Evolutionary conservation across 2,888 invertebrate species (phyloP), one percentile per base, ranked within the genome.

Genomic region (Cryptocephalus primarius): DNA sequence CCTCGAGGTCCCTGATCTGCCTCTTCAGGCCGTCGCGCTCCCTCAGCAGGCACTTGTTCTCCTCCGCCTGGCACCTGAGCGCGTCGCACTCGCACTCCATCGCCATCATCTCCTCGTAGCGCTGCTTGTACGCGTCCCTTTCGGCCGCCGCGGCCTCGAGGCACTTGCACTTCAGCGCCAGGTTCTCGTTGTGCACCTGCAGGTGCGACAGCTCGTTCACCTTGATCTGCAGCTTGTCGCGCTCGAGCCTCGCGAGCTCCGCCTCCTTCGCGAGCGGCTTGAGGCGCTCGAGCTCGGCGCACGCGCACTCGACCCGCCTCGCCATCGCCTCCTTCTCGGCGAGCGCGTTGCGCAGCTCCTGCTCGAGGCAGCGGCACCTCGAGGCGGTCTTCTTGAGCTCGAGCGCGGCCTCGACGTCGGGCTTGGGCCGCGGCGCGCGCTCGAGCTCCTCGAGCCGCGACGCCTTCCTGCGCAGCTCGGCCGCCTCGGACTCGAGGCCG

Each of bases 1-100:
- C 74, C 57, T 78, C 76, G 39, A 70, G 65, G 65, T 77, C 77
- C 53, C 73, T 69, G 34, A 77, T 61, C 64, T 75, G 75, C 54
- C 74, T 73, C 44, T 70, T 58, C 14, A 77, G 60, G 44, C 57
- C 52, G 57, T 74, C 75, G 56, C 71, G 72, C 55, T 79, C 77
- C 50, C 56, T 50, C 56, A 72, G 71, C 22, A 68, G 32, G 6
- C 47, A 38, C 42, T 56, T 59, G 8, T 59, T 59, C 42, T 60
- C 58, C 32, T 64, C 63, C 12, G 64, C 53, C 55, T 67, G 60
- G 3, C 53, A 48, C 45, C 55, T 56, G 41, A 66, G 49, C 45
- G 52, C 46, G 9, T 64, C 61, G 38, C 59, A 61, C 47, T 65
- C 59, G 12, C 60, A 57, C 47, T 65, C 60, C 48, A 66, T 53